These are phyloP conservation scores for human (Homo sapiens) DNA, from an alignment of 2,113 vertebrate genomes.

Conservation along the genomic window GRCh38 chr6:99221501-99222000, in stretches of 20 bases:
- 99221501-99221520: slow-evolving; percentile 9
- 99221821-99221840: not conserved
- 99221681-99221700: not conserved
- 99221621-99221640: not conserved
- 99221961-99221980: not conserved
- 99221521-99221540: not conserved
- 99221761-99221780: slow-evolving; percentile 24
- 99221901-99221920: not conserved
- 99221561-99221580: not conserved
- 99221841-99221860: slow-evolving; percentile 8
- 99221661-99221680: not conserved
- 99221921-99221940: not conserved
- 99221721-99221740: not conserved
- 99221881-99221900: not conserved
- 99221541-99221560: not conserved
- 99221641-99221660: slow-evolving; percentile 7
- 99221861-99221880: not conserved
- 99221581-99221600: not conserved
- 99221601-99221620: not conserved
- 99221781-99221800: slow-evolving; percentile 8
- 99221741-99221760: not conserved
- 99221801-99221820: slow-evolving; percentile 10
- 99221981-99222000: not conserved
- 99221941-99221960: not conserved
- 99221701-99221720: slow-evolving; percentile 22